Base-by-base conservation (phyloP, 2,113 vertebrate species). In the Ptychochromis oligacanthus region DNA sequence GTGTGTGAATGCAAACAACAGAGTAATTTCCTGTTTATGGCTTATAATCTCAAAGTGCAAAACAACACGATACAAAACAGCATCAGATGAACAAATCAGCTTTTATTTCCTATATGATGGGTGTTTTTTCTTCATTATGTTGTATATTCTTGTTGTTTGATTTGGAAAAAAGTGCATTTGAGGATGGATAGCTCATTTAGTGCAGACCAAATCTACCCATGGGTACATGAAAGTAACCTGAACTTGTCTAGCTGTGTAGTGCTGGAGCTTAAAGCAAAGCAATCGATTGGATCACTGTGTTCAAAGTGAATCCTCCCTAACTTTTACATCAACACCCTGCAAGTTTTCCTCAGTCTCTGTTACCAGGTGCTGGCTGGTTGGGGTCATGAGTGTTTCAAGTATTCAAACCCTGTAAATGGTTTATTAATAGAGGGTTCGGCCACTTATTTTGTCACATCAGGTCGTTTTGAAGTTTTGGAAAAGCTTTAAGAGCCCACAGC, bases 101-200 rank as follows among this genome's bases (percentile, higher is more conserved):
- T 72, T 72, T 52, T 46, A 52, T 72, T 0, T 31, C 43, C 65
- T 52, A 31, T 1, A 52, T 20, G 43, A 52, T 12, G 17, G 12
- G 26, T 3, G 40, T 70, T 4, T 8, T 52, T 70, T 52, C 24
- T 43, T 70, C 64, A 0, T 72, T 72, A 20, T 20, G 43, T 72
- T 46, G 28, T 18, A 20, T 49, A 49, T 52, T 70, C 1, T 70
- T 52, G 65, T 20, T 36, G 1, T 11, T 1, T 31, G 2, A 20
- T 54, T 54, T 54, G 3, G n/a, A n/a, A 36, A 20, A 0, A 46
- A 49, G 40, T 70, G 64, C 0, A 0, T 49, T 49, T 49, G 65
- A 20, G 65, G 15, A 28, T 70, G 24, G 24, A 13, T 70, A 43
- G 20, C 43, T 70, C 43, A 1, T 26, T 49, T 6, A 52, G 1